Evolutionary conservation across 2,888 invertebrate genomes (phyloP).

Genomic region (Netelia virgata): DNA sequence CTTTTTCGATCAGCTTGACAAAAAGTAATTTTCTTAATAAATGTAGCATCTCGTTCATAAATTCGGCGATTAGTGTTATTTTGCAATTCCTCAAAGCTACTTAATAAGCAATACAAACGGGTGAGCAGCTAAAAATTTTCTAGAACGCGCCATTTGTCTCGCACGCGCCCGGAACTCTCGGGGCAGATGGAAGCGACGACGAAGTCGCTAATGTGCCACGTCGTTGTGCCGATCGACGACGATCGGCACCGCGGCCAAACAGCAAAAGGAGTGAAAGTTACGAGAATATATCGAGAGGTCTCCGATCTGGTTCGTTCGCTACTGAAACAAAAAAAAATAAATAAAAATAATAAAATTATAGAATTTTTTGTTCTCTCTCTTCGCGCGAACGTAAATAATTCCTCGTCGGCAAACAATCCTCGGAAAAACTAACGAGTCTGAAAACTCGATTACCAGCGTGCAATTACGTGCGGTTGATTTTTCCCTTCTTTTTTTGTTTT

Average conservation of each 20-base stretch:
- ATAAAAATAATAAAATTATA: not conserved
- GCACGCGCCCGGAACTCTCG: slow-evolving; percentile 37
- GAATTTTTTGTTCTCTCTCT: slow-evolving; percentile 20
- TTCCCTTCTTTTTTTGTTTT: not conserved
- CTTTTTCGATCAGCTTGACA: no score
- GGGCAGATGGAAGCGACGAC: slow-evolving; percentile 33
- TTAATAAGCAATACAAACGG: slow-evolving; percentile 1
- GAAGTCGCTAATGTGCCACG: slow-evolving; percentile 2
- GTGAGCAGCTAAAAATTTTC: slow-evolving; percentile 52
- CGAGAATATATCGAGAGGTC: slow-evolving; percentile 45
- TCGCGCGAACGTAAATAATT: not conserved
- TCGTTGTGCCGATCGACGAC: not conserved
- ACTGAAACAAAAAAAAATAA: not conserved
- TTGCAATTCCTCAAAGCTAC: not conserved
- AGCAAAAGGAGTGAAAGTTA: slow-evolving; percentile 63
- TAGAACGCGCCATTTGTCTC: slow-evolving; percentile 38
- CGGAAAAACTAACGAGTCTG: slow-evolving; percentile 11
- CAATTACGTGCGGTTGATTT: not conserved
- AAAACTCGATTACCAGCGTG: not conserved
- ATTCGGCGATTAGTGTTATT: no score
- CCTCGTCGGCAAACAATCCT: slow-evolving; percentile 2
- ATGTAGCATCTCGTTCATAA: no score
- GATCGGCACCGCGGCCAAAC: slow-evolving; percentile 11
- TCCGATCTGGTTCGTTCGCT: slow-evolving; percentile 31
- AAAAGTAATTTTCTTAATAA: no score